These are phyloP conservation scores for Odontesthes bonariensis DNA, from an alignment of 2,113 vertebrate genomes.

Conservation along the genomic window DNA sequence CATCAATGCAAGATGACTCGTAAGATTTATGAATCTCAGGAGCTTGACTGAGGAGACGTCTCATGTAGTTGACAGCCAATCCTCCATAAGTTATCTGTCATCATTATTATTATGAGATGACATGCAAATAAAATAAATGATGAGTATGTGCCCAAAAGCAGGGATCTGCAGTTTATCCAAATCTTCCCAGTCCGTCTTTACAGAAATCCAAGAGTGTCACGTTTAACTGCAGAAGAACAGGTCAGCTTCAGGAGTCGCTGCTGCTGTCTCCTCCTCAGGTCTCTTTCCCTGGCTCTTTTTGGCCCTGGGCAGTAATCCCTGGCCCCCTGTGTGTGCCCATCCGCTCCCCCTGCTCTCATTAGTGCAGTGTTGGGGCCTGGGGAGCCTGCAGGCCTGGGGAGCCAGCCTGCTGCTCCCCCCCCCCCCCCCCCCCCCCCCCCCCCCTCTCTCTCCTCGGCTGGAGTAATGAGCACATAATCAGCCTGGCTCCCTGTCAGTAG, in stretches of 20 bases:
- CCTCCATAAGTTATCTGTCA: neutral
- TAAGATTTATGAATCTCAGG: slow-evolving; percentile 22
- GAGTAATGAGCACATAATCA: slow-evolving; percentile 85
- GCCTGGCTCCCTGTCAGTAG: slow-evolving; percentile 78
- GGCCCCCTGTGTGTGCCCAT: slow-evolving; percentile 75
- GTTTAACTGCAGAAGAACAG: slow-evolving; percentile 43
- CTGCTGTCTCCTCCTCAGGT: slow-evolving; percentile 66
- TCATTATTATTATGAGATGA: slow-evolving; percentile 8
- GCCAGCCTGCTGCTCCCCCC: slow-evolving; percentile 73
- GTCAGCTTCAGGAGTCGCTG: slow-evolving; percentile 61
- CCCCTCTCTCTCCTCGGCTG: slow-evolving; percentile 58
- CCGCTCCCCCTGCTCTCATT: slow-evolving; percentile 82
- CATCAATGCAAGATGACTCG: slow-evolving; percentile 12
- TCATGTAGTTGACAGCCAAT: neutral
- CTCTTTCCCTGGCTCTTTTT: slow-evolving; percentile 68
- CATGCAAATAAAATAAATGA: slow-evolving; percentile 18
- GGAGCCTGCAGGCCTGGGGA: slow-evolving; percentile 78
- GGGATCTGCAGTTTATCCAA: slow-evolving; percentile 28
- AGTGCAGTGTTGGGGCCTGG: slow-evolving; percentile 74
- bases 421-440: slow-evolving; percentile 64
- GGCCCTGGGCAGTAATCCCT: slow-evolving; percentile 79
- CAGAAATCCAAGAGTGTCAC: slow-evolving; percentile 40
- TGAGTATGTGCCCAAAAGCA: slow-evolving; percentile 13
- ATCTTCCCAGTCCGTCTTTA: slow-evolving; percentile 29
- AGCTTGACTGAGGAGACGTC: slow-evolving; percentile 11